phyloP scores from a whole-genome alignment of 2,888 invertebrate genomes.

The Clitarchus hookeri region DNA sequence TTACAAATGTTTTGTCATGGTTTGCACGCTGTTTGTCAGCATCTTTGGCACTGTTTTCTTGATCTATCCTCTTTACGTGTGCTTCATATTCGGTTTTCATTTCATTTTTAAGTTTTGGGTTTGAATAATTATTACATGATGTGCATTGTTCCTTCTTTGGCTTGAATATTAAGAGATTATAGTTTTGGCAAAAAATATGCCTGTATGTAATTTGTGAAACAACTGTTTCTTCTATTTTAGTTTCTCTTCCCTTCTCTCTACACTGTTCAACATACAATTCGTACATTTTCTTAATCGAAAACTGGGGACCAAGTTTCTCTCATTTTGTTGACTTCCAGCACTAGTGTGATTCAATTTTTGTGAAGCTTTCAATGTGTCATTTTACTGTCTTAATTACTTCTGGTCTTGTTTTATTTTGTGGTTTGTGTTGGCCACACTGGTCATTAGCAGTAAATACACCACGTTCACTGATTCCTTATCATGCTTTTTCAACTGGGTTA shows the following conservation, averaged over 20 bases:
- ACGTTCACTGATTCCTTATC: neutral
- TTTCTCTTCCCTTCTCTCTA: neutral
- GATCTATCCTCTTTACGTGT: conserved; percentile 20
- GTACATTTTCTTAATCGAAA: conserved; percentile 20
- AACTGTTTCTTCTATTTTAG: neutral
- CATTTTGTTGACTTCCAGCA: conserved; percentile 2
- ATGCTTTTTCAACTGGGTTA: conserved; percentile 10
- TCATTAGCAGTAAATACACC: neutral
- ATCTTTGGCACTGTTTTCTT: too few species aligned
- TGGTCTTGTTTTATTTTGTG: conserved; percentile 24
- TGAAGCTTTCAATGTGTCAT: conserved; percentile 12
- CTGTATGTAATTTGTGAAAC: neutral
- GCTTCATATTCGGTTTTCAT: neutral
- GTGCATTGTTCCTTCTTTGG: conserved; percentile 21
- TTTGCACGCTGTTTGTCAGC: too few species aligned
- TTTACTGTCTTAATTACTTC: conserved; percentile 18
- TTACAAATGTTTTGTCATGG: too few species aligned
- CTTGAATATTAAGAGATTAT: conserved; percentile 18
- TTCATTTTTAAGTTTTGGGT: neutral
- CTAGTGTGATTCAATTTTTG: neutral
- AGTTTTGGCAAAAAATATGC: too few species aligned
- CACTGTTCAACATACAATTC: too few species aligned
- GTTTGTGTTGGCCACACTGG: neutral
- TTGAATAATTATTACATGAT: conserved; percentile 2
- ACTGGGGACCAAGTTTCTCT: neutral